Base-by-base conservation (phyloP, 2,113 vertebrate genomes). In the Toxostoma redivivum region DNA sequence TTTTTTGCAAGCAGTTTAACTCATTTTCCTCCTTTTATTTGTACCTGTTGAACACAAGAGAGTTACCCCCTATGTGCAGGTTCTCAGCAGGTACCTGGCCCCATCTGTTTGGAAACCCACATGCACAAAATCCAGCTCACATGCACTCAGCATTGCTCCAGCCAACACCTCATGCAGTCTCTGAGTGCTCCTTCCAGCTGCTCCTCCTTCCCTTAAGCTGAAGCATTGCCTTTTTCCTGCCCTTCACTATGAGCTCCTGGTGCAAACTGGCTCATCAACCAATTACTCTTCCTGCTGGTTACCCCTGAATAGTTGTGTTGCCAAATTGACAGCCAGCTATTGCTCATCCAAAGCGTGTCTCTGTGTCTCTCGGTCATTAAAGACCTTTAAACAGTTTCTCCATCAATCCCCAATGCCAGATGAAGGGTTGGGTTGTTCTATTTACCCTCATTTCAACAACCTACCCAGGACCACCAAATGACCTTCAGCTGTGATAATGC, bases 21-120 rank as follows among this genome's bases (percentile, higher is more conserved):
- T 37, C 4, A 2, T 37, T 91, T 86, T 38, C 27, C 10, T 31
- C 23, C 2, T 20, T 47, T 81, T 66, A n/a, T 37, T 50, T 64
- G 23, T 58, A 33, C 42, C 47, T 48, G 12, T 69, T 18, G 10
- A 73, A 73, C 42, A 62, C 15, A 57, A 60, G 56, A 28, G 16
- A 37, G 20, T 61, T 66, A 58, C 18, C 30, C n/a, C 18, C 57
- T 51, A 1, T 4, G 3, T 0, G 0, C 48, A 83, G 44, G 35
- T 76, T 42, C 64, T 23, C 50, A 51, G 61, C 50, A 61, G 47
- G 33, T 40, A 38, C 53, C 65, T 45, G 64, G 58, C 5, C 20
- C 62, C 54, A 31, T 9, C 72, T 74, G 11, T 38, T 81, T 35
- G 5, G 51, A 67, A 71, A 61, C 6, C 38, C 19, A 28, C 4